Evolutionary conservation across 2,797 vertebrate species (phyloP).

Genomic region (Momotus momota): DNA sequence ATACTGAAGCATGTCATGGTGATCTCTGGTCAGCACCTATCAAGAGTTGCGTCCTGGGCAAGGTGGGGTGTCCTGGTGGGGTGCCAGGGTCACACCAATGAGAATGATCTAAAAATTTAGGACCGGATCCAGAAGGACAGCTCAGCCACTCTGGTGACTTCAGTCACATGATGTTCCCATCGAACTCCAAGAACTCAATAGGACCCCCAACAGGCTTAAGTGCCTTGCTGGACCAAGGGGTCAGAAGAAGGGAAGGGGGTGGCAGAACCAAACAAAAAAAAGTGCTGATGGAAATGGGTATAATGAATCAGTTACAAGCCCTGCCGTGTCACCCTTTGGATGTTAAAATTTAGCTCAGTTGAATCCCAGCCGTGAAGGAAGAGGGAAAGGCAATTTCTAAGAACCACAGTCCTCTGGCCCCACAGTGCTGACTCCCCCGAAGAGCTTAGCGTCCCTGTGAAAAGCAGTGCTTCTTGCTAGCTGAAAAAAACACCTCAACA

Average conservation of each 20-base stretch:
- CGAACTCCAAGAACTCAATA: fast-evolving
- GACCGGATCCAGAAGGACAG: neutral
- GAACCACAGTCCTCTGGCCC: neutral
- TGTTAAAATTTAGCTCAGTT: neutral
- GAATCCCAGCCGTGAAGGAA: neutral
- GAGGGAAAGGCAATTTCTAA: neutral
- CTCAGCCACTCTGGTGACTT: neutral
- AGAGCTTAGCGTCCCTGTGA: neutral
- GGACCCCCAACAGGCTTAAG: neutral
- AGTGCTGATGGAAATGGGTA: neutral
- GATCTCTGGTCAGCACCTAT: neutral
- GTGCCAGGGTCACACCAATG: neutral
- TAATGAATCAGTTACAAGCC: neutral
- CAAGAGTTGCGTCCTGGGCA: neutral
- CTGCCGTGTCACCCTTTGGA: neutral
- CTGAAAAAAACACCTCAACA: neutral
- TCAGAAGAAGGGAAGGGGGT: neutral
- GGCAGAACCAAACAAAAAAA: neutral
- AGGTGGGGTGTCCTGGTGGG: neutral
- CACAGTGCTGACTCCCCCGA: neutral
- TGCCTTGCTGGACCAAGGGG: neutral
- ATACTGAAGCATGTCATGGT: fast-evolving
- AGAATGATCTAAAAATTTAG: neutral
- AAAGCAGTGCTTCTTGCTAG: neutral
- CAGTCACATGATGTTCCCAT: neutral